Percentiles rank a stretch among this genome's conserved stretches.
phyloP scores from a whole-genome alignment of 2,888 invertebrate species.

The Agonum fuliginosum region DNA sequence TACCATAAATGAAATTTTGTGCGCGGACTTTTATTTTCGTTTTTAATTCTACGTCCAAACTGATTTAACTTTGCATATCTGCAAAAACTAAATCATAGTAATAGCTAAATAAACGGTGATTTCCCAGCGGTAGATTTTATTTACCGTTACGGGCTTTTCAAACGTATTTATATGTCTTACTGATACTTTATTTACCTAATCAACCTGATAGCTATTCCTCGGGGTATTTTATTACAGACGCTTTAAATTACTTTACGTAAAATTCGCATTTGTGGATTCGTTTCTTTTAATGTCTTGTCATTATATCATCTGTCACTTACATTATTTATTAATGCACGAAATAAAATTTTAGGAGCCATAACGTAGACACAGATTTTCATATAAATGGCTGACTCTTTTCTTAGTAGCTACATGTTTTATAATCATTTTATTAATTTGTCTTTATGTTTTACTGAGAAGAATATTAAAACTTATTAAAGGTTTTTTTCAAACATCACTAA shows the following conservation, averaged over 20 bases:
- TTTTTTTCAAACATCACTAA: too few species aligned
- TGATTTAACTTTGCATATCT: background rate
- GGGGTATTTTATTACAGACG: conserved; percentile 5
- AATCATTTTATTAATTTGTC: too few species aligned
- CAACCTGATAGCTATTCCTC: background rate
- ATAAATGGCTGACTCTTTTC: too few species aligned
- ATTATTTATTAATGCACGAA: background rate
- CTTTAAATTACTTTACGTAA: conserved; percentile 23
- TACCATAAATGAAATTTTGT: background rate
- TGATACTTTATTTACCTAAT: conserved; percentile 6
- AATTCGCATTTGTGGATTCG: background rate
- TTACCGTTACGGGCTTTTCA: background rate
- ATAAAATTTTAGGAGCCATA: too few species aligned
- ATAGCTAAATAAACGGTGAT: conserved; percentile 3
- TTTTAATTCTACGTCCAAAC: background rate
- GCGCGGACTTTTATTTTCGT: background rate
- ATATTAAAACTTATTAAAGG: too few species aligned
- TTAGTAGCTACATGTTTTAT: too few species aligned
- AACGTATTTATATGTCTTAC: background rate
- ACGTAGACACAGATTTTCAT: too few species aligned
- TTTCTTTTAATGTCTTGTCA: background rate
- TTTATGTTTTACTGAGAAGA: too few species aligned
- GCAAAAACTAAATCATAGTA: background rate
- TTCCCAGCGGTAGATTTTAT: background rate
- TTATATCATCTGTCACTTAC: background rate